These are phyloP conservation scores for Arctocebus calabarensis DNA, from an alignment of 2,797 vertebrate species.

Conservation along the genomic window DNA sequence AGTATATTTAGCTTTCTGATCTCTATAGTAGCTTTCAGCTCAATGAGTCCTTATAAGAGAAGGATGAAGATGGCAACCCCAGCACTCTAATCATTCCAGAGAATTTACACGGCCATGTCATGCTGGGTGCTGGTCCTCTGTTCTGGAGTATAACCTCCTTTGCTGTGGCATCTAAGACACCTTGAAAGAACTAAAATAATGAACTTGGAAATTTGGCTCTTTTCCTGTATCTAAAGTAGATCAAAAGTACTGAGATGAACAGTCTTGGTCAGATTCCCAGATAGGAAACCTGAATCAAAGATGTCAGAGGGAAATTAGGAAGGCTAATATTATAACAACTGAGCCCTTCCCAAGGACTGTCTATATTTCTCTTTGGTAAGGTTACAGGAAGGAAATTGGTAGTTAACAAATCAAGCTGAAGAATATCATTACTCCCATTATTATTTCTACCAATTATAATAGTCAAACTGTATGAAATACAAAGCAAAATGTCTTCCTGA, in stretches of 20 bases:
- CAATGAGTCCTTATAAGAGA: neutral
- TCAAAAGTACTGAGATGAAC: constrained; percentile 57
- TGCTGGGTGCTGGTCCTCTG: neutral
- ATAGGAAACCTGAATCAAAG: constrained; percentile 49
- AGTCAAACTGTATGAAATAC: constrained; percentile 51
- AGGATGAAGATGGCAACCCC: neutral
- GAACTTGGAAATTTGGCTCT: constrained; percentile 32
- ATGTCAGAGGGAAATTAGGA: constrained; percentile 58
- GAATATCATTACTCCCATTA: constrained; percentile 13
- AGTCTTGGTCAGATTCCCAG: constrained; percentile 56
- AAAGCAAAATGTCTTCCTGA: neutral
- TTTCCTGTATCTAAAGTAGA: neutral
- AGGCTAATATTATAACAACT: constrained; percentile 54
- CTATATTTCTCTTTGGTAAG: constrained; percentile 23
- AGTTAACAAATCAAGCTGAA: constrained; percentile 61
- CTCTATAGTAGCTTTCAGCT: neutral
- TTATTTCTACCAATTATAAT: constrained; percentile 40
- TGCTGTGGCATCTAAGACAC: neutral
- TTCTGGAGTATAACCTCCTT: neutral
- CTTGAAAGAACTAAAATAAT: constrained; percentile 62
- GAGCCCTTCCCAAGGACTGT: neutral
- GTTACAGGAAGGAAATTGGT: constrained; percentile 54
- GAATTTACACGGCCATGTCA: neutral
- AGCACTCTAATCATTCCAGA: neutral
- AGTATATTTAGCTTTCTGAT: neutral